These are phyloP conservation scores for Phalacrocorax carbo DNA, from an alignment of 2,113 vertebrate genomes.

Conservation along the genomic window DNA sequence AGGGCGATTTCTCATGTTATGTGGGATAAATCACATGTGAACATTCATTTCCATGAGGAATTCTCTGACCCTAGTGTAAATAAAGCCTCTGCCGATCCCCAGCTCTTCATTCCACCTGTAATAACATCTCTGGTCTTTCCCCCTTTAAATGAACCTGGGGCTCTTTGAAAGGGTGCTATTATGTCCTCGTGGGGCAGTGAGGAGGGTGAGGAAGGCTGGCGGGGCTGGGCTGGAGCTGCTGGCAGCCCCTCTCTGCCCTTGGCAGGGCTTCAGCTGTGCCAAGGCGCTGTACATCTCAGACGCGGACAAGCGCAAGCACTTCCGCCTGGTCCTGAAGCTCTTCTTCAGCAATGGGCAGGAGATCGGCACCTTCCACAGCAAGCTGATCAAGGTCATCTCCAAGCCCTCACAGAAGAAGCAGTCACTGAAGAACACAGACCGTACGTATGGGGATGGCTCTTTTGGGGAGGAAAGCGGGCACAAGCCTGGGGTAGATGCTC, in stretches of 20 bases:
- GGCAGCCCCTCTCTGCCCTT: neutral
- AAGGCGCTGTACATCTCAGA: conserved; percentile 95
- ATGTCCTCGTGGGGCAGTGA: neutral
- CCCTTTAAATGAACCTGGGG: neutral
- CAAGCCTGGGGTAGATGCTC: neutral
- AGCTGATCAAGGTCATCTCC: conserved; percentile 95
- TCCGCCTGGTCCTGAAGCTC: conserved; percentile 86
- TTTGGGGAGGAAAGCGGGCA: neutral
- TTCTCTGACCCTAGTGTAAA: conserved; percentile 56
- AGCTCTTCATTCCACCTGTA: conserved; percentile 65
- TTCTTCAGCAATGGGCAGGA: conserved; percentile 86
- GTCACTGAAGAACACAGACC: conserved; percentile 93
- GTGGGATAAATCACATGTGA: conserved; percentile 59
- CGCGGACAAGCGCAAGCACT: conserved; percentile 93
- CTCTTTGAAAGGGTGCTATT: conserved; percentile 28
- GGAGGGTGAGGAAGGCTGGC: neutral
- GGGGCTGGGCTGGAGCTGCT: neutral
- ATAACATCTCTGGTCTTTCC: conserved; percentile 55
- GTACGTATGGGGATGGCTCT: conserved; percentile 71
- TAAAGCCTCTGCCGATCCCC: conserved; percentile 12
- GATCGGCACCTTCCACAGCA: conserved; percentile 91
- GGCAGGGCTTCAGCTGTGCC: conserved; percentile 87
- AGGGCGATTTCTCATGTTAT: conserved; percentile 32
- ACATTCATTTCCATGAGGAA: conserved; percentile 58
- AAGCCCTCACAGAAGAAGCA: conserved; percentile 98